These are phyloP conservation scores for Pyrgilauda ruficollis DNA, from an alignment of 2,113 vertebrate species.

Conservation along the genomic window DNA sequence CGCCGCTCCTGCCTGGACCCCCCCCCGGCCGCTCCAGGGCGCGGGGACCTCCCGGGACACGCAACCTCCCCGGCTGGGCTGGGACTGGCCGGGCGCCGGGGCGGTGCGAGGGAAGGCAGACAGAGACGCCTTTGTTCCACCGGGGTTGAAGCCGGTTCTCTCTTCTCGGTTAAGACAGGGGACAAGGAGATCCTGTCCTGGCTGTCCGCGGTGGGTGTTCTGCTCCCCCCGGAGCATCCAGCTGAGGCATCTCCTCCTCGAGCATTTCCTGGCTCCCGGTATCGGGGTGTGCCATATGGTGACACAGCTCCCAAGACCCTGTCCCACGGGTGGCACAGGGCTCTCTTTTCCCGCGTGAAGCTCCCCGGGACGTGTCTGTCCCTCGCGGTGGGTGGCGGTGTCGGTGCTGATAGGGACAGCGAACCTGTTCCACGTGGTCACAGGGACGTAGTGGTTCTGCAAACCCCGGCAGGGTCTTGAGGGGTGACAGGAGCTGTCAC, in stretches of 20 bases:
- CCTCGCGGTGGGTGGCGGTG: background rate
- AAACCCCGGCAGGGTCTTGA: background rate
- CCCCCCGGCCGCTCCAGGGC: background rate
- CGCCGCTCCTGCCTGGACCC: background rate
- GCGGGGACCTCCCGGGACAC: background rate
- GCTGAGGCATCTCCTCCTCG: background rate
- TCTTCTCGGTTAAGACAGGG: background rate
- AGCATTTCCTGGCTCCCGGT: background rate
- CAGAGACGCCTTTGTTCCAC: slow-evolving; percentile 49
- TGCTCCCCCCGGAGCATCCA: background rate
- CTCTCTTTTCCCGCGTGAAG: background rate
- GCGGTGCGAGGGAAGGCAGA: background rate
- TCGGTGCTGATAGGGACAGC: background rate
- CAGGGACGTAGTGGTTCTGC: background rate
- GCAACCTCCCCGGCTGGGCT: accelerated
- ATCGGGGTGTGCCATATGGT: background rate
- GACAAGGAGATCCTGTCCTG: background rate
- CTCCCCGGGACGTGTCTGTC: background rate
- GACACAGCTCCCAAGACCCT: background rate
- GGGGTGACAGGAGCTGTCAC: background rate
- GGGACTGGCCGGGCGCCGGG: background rate
- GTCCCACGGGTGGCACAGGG: background rate
- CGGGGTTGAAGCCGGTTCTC: slow-evolving; percentile 16
- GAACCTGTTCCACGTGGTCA: accelerated
- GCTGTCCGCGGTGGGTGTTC: background rate